phyloP scores from a whole-genome alignment of 2,797 vertebrate species.

The Streptopelia turtur region DNA sequence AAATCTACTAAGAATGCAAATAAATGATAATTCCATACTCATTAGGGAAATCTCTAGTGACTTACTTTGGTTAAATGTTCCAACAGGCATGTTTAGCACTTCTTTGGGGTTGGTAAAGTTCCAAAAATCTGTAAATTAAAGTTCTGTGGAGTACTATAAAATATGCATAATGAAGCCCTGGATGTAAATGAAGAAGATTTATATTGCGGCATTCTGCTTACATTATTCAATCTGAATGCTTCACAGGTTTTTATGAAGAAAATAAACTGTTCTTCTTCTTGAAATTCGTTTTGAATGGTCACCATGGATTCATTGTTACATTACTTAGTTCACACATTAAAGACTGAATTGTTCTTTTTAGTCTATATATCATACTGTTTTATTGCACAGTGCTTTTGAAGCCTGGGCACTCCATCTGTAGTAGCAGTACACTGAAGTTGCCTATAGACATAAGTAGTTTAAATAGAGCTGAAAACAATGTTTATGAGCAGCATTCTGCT shows the following conservation, averaged over 20 bases:
- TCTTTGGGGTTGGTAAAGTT: constrained; percentile 79
- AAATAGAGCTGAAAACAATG: background rate
- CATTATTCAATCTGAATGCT: constrained; percentile 80
- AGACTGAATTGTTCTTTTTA: constrained; percentile 72
- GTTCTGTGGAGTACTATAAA: constrained; percentile 82
- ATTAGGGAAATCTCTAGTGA: constrained; percentile 79
- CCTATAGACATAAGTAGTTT: background rate
- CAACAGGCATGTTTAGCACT: constrained; percentile 79
- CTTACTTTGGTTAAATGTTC: constrained; percentile 81
- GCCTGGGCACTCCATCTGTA: background rate
- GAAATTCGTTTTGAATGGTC: constrained; percentile 80
- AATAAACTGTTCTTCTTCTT: constrained; percentile 79
- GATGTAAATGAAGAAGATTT: constrained; percentile 85
- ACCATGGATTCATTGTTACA: constrained; percentile 75
- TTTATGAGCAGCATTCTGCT: background rate
- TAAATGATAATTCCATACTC: constrained; percentile 83
- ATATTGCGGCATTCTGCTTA: constrained; percentile 79
- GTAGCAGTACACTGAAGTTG: background rate
- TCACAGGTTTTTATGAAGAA: constrained; percentile 84
- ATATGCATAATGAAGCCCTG: constrained; percentile 82
- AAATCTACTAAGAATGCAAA: constrained; percentile 82
- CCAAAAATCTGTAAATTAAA: constrained; percentile 83
- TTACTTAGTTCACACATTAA: constrained; percentile 75
- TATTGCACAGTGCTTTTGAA: constrained; percentile 54
- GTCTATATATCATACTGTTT: constrained; percentile 74